A percentile compares a stretch with the other conserved stretches of the same genome.
These are phyloP conservation scores for Oegoconia quadripuncta DNA, from an alignment of 2,888 invertebrate species.

Conservation along the genomic window DNA sequence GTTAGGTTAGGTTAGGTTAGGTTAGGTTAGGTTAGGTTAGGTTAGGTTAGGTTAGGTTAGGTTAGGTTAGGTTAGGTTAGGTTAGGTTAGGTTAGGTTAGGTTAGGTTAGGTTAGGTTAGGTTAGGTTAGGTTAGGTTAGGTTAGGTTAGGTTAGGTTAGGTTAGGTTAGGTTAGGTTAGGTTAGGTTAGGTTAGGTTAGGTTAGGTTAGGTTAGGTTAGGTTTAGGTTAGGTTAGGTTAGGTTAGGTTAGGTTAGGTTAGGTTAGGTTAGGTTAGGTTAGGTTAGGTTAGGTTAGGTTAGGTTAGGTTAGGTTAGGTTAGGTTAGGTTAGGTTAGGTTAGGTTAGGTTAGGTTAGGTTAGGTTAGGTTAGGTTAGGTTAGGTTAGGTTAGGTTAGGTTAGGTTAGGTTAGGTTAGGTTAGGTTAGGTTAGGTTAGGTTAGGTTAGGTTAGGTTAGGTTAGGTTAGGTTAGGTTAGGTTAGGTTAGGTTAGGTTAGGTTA, in stretches of 20 bases:
- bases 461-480: slow-evolving; percentile 18
- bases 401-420: slow-evolving; percentile 23
- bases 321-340: slow-evolving; percentile 20
- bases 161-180: slow-evolving; percentile 16
- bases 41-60: slow-evolving; percentile 18
- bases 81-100: slow-evolving; percentile 19
- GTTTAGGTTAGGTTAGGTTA: slow-evolving; percentile 24
- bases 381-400: slow-evolving; percentile 25
- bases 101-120: slow-evolving; percentile 18
- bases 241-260: slow-evolving; percentile 25
- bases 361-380: slow-evolving; percentile 24
- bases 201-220: slow-evolving; percentile 21
- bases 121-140: slow-evolving; percentile 15
- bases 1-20: slow-evolving; percentile 16
- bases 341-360: slow-evolving; percentile 21
- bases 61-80: slow-evolving; percentile 18
- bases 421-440: slow-evolving; percentile 25
- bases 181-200: slow-evolving; percentile 20
- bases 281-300: slow-evolving; percentile 22
- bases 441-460: slow-evolving; percentile 21
- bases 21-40: slow-evolving; percentile 18
- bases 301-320: slow-evolving; percentile 20
- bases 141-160: slow-evolving; percentile 19
- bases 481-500: slow-evolving; percentile 20
- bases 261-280: slow-evolving; percentile 26